Evolutionary conservation across 1,140 invertebrate genomes (phyloP), one percentile per base, ranked within the genome.

Genomic region (Lysiphlebus fabarum): DNA sequence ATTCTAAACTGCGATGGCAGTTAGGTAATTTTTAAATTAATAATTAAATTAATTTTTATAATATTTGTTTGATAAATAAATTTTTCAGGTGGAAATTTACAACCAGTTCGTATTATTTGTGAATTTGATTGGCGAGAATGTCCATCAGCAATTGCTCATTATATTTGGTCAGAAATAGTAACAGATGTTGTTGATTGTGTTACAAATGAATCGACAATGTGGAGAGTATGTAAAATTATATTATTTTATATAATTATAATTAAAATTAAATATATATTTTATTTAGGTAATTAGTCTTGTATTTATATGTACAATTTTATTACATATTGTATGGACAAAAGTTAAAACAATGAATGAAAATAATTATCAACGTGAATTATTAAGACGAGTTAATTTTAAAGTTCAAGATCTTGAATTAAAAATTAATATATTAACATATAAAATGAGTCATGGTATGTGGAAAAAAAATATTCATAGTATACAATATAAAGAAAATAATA

Each of bases 391-490:
- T 7, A 64, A 60, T 40, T 67, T 62, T 38, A 73, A 75, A 51
- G 36, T 77, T 37, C 66, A 72, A 26, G 70, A 73, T 53, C 61
- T 77, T 0, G 74, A 76, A 58, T 59, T 76, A 12, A 73, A 70
- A 56, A 61, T 75, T 5, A 74, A 76, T 53, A 65, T 77, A 38
- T 26, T 77, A 11, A 72, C 70, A 0, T 77, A 77, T 36, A 76
- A 75, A 66, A 64, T 71, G 47, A 74, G 74, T 48, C 75, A 77
- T 37, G 75, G 73, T 6, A 65, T 61, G 5, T 77, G 73, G 75
- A 70, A 72, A 26, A 4, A 4, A 26, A 26, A 26, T 2, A 26
- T 26, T 26, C 2, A 26, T 2, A 26, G 2, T 26, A 26, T 26
- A 2, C 17, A 26, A 26, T 26, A 26, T 1, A 26, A 26, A 26